Percentiles rank a stretch among this genome's conserved stretches.
Evolutionary conservation across 2,888 invertebrate genomes (phyloP).

Genomic region (Dolomedes plantarius): DNA sequence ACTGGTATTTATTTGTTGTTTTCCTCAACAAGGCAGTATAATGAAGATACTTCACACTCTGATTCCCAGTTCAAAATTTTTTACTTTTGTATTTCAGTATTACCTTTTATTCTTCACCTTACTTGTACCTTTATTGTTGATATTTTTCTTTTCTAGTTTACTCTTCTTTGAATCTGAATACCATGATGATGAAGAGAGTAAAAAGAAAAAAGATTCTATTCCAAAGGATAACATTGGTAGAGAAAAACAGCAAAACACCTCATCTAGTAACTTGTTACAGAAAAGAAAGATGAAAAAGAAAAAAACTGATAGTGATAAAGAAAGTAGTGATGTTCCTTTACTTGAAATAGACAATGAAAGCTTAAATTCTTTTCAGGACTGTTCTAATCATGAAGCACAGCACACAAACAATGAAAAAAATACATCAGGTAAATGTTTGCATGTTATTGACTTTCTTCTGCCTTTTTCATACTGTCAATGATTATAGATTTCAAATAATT

Average conservation of each 20-base stretch:
- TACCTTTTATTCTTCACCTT: too few species aligned
- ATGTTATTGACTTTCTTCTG: too few species aligned
- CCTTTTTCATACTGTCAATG: too few species aligned
- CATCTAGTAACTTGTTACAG: conserved; percentile 10
- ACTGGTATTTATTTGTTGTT: too few species aligned
- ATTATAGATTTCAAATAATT: too few species aligned
- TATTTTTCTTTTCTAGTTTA: conserved; percentile 57
- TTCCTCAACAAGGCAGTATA: too few species aligned
- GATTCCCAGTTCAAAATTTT: too few species aligned
- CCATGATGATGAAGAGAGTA: conserved; percentile 71
- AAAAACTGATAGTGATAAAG: conserved; percentile 21
- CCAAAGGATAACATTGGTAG: conserved; percentile 16
- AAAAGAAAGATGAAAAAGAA: conserved; percentile 27
- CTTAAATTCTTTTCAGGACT: neutral
- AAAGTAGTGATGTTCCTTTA: conserved; percentile 48
- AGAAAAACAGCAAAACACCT: neutral
- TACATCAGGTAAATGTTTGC: conserved; percentile 50
- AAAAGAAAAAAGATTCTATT: conserved; percentile 24
- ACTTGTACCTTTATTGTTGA: too few species aligned
- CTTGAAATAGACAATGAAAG: conserved; percentile 48
- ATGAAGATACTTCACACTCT: too few species aligned
- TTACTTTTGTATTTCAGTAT: too few species aligned
- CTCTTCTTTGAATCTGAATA: conserved; percentile 74
- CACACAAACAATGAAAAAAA: neutral
- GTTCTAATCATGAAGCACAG: neutral